Percentiles rank a stretch among this genome's conserved stretches.
Conservation (phyloP, 1,140 invertebrate species). For the Carposina sasakii region DNA sequence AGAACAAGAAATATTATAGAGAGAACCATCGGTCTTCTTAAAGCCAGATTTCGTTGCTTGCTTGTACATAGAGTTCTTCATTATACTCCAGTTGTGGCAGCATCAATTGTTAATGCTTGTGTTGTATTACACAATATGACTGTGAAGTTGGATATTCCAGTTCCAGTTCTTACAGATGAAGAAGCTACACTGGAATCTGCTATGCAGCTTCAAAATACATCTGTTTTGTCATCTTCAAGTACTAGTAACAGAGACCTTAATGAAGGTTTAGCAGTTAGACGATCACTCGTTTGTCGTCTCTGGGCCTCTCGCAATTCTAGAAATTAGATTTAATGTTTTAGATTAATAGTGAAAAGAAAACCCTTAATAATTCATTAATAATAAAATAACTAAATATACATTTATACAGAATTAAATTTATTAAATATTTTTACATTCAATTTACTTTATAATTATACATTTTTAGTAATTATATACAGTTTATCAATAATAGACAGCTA, state of each 20-base stretch:
- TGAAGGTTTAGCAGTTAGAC: background rate
- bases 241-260: background rate
- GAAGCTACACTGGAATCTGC: background rate
- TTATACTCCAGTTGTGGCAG: conserved; percentile 32
- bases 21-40: conserved; percentile 33
- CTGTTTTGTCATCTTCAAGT: background rate
- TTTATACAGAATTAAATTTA: background rate
- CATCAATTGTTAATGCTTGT: conserved; percentile 33
- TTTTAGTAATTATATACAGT: too few relatives aligned
- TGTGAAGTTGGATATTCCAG: background rate
- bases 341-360: background rate
- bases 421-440: too few relatives aligned
- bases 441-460: too few relatives aligned
- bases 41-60: conserved; percentile 33
- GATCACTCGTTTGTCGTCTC: background rate
- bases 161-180: background rate
- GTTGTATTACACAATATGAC: conserved; percentile 39
- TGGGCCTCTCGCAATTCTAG: background rate
- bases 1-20: conserved; percentile 15
- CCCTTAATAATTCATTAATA: background rate
- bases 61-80: conserved; percentile 30
- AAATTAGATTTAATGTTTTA: background rate
- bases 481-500: too few relatives aligned
- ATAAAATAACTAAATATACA: background rate
- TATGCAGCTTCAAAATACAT: background rate